Base-by-base conservation (phyloP, 2,888 invertebrate genomes). In the Ariolimax columbianus region DNA sequence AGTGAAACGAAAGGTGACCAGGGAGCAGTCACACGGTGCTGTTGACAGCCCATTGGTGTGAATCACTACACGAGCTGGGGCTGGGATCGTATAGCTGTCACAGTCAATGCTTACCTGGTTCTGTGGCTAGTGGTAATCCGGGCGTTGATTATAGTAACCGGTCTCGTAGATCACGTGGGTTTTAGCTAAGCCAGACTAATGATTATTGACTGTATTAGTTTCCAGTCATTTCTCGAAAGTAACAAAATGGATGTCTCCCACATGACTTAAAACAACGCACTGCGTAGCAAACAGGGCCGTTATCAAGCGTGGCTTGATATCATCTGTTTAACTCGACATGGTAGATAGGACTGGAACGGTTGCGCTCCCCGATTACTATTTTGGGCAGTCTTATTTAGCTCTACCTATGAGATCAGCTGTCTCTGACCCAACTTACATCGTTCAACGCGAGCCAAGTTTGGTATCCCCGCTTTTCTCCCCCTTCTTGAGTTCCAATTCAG, bases 31-130 rank as follows among this genome's bases (percentile, higher is more conserved):
- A 40, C 40, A 72, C n/a, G 1, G 7, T 7, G 6, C 26, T 72
- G 72, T 72, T 72, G 72, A 40, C 72, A 72, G 40, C n/a, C 40
- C 40, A 40, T 40, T 40, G 40, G 40, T 72, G 40, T 40, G 26
- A 72, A 26, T 72, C 72, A 26, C 38, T 1, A 72, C 40, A 72
- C 72, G 26, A 40, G 19, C 9, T 26, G 40, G 3, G 40, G 38
- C n/a, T n/a, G 2, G 40, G 40, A 40, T 72, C 40, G 72, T 40
- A 72, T 72, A 72, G 23, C 26, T 40, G 72, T 72, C 72, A 40
- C 40, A 72, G 72, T 40, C 11, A 26, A 40, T 72, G 40, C 40
- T 40, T 40, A 40, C 40, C 38, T 38, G 19, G 33, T 14, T 40
- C 23, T 1, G 38, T 19, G 72, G 23, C 3, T 4, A 26, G 6